Conservation (phyloP, 2,797 vertebrate genomes). For the Xenentodon cancila region DNA sequence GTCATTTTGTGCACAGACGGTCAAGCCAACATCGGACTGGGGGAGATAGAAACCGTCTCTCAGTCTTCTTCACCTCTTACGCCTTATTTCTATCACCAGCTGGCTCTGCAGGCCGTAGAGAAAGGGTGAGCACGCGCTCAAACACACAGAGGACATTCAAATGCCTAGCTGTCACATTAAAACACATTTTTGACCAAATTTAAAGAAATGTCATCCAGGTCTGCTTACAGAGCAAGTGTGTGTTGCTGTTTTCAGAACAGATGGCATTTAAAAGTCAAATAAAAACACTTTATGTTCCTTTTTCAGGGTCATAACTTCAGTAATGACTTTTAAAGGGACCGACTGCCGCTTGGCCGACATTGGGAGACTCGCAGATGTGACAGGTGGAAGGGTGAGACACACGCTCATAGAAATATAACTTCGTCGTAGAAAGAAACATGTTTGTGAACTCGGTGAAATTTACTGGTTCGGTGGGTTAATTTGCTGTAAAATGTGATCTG, state of each 20-base stretch:
- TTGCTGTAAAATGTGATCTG: too few species aligned
- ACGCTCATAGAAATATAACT: not conserved
- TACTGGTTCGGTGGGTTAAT: too few species aligned
- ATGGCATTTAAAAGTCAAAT: too few species aligned
- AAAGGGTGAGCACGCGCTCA: conserved; percentile 69
- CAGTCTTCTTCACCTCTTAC: conserved; percentile 8
- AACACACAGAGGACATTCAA: not conserved
- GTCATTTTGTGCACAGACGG: conserved; percentile 86
- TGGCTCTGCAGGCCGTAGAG: conserved; percentile 71
- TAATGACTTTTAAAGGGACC: conserved; percentile 84
- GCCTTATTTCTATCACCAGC: conserved; percentile 76
- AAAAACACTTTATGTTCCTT: not conserved
- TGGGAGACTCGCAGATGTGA: conserved; percentile 81
- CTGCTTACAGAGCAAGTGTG: too few species aligned
- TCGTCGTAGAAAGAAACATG: too few species aligned
- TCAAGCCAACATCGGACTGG: conserved; percentile 82
- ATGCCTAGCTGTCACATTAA: not conserved
- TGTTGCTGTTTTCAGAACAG: too few species aligned
- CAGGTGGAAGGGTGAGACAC: conserved; percentile 81
- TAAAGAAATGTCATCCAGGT: too few species aligned
- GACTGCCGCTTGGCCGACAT: conserved; percentile 82
- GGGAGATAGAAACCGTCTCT: conserved; percentile 70
- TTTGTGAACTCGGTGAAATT: too few species aligned
- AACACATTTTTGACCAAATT: not conserved
- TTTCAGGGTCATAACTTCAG: conserved; percentile 82